phyloP scores from a whole-genome alignment of 2,888 invertebrate genomes.

The Notodonta ziczac region DNA sequence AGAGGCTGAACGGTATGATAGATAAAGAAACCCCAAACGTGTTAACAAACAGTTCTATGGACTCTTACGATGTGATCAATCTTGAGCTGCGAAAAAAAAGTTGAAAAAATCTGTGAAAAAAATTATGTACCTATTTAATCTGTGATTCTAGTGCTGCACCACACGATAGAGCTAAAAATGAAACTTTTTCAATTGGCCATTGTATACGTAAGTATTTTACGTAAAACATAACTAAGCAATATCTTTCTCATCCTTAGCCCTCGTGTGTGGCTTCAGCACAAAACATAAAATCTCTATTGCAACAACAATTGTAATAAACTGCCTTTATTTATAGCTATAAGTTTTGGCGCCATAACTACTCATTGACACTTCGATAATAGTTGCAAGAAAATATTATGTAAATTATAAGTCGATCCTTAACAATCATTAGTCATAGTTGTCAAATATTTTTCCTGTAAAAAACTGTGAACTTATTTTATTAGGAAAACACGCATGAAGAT shows the following conservation, averaged over 20 bases:
- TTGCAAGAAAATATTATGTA: background rate
- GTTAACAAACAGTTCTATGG: constrained; percentile 8
- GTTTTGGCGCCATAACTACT: background rate
- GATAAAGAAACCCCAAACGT: constrained; percentile 35
- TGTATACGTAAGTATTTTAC: too few relatives aligned
- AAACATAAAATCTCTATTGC: constrained; percentile 3
- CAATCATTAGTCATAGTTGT: constrained; percentile 3
- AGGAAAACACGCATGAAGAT: background rate
- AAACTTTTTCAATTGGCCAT: too few relatives aligned
- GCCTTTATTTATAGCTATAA: constrained; percentile 4
- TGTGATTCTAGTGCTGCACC: constrained; percentile 7
- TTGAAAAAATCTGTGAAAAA: constrained; percentile 31
- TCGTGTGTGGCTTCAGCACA: background rate
- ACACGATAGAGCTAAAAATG: background rate
- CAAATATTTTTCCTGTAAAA: background rate
- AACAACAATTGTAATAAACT: constrained; percentile 2
- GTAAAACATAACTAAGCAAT: background rate
- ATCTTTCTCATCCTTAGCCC: background rate
- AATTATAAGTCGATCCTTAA: constrained; percentile 3
- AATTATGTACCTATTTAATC: constrained; percentile 13
- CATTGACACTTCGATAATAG: background rate
- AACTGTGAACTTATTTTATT: background rate
- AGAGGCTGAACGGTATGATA: constrained; percentile 43
- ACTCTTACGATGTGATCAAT: background rate
- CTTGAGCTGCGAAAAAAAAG: constrained; percentile 11